phyloP scores from a whole-genome alignment of 2,797 vertebrate species.

The Distichodus sexfasciatus region DNA sequence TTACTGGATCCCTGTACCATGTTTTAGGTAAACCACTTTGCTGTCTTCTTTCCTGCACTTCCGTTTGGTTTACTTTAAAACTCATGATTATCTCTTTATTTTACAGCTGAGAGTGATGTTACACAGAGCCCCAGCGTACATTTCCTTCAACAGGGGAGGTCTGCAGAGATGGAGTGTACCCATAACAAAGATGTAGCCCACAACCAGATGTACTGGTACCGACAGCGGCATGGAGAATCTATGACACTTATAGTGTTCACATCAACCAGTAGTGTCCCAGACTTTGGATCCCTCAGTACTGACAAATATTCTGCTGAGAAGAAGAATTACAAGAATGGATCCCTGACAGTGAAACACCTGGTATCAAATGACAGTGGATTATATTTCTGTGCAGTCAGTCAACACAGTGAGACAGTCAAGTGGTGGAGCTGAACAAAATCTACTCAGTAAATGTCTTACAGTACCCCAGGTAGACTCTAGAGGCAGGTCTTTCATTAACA shows the following conservation, averaged over 20 bases:
- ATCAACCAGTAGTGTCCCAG: fast-evolving
- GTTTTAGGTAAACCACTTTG: not conserved
- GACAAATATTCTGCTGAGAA: not conserved
- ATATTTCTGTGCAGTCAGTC: slow-evolving; percentile 54
- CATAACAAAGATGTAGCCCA: not conserved
- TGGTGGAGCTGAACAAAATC: not conserved
- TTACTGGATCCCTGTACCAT: not conserved
- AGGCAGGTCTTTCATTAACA: not conserved
- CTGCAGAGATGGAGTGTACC: slow-evolving; percentile 28
- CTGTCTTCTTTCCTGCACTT: not conserved
- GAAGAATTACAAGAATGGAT: slow-evolving; percentile 20
- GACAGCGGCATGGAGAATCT: not conserved
- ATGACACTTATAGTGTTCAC: slow-evolving; percentile 20
- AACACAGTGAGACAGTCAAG: slow-evolving; percentile 25
- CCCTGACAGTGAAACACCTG: slow-evolving; percentile 39
- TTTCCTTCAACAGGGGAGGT: not conserved
- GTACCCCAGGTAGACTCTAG: not conserved
- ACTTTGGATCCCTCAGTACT: not conserved
- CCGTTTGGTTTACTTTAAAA: not conserved
- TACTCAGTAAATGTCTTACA: not conserved
- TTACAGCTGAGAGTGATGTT: slow-evolving; percentile 22
- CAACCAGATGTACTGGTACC: slow-evolving; percentile 42
- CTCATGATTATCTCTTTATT: not conserved
- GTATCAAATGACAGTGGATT: slow-evolving; percentile 33
- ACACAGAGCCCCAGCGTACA: slow-evolving; percentile 15